Evolutionary conservation across 1,140 invertebrate species (phyloP), one percentile per base, ranked within the genome.

Genomic region (Drosophila arizonae): DNA sequence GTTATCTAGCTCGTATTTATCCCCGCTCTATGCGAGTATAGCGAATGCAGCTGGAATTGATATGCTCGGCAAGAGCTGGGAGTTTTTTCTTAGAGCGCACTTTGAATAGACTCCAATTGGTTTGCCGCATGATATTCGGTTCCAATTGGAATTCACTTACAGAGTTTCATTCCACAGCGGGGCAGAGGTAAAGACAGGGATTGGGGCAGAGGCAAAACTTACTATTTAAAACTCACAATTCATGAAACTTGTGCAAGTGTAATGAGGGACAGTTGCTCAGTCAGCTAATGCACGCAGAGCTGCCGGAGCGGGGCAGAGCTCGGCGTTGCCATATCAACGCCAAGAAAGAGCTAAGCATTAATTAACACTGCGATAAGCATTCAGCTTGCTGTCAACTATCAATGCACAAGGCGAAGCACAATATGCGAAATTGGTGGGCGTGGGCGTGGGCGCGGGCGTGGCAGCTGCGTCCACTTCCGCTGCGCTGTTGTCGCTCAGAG

Each of bases 291-390:
- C 2, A 10, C 10, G 15, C 5, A 11, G 28, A 15, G 57, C 51
- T 63, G 63, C 64, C 70, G 63, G 43, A 46, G 43, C 8, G 1
- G 43, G 43, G 43, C n/a, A 15, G 43, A 1, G 43, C 8, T 6
- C 6, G 43, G 43, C 43, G 46, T 64, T 55, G 61, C 48, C 33
- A 51, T 62, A 46, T 46, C 43, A 46, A 46, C 43, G 43, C 41
- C 21, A 3, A 24, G 71, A 41, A 61, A 75, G 66, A 76, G 77
- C 77, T 77, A 64, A 69, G 66, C 77, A 85, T 84, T 84, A 84
- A 84, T 84, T 84, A 84, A 79, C 80, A 84, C 77, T 72, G 81
- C 62, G 33, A 64, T 76, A 65, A 41, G 70, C 82, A 58, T 67
- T 72, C 43, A 78, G 66, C 56, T 69, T 39, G 36, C 75, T 52